Evolutionary conservation across 2,888 invertebrate genomes (phyloP).

Genomic region (Lithophane leautieri): DNA sequence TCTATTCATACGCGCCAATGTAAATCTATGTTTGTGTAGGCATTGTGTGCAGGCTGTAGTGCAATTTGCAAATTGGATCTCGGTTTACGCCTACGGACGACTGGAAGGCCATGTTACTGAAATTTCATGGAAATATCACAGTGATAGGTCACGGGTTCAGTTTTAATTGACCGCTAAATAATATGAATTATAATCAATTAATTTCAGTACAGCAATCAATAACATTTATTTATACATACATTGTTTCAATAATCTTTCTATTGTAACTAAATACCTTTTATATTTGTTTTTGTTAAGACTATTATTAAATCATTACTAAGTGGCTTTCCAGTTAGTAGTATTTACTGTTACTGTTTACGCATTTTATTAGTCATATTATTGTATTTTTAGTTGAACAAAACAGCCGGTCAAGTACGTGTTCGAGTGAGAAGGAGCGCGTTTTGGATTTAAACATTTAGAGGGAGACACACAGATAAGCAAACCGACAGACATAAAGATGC

Average conservation of each 20-base stretch:
- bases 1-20: background rate
- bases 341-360: background rate
- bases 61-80: slow-evolving; percentile 44
- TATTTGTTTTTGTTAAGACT: slow-evolving; percentile 2
- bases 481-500: background rate
- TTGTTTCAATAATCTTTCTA: background rate
- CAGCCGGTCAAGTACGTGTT: background rate
- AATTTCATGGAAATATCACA: slow-evolving; percentile 34
- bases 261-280: background rate
- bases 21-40: slow-evolving; percentile 1
- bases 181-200: background rate
- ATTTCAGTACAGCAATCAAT: slow-evolving; percentile 2
- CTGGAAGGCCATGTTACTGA: slow-evolving; percentile 41
- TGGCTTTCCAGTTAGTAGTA: background rate
- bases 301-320: background rate
- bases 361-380: slow-evolving; percentile 15
- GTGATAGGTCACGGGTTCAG: slow-evolving; percentile 19
- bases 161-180: slow-evolving; percentile 2
- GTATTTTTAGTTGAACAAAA: background rate
- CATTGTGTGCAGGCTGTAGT: slow-evolving; percentile 33
- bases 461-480: background rate
- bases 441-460: background rate
- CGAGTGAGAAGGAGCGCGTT: background rate
- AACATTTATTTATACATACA: background rate
- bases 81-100: slow-evolving; percentile 33